Evolutionary conservation across 2,888 invertebrate genomes (phyloP), one percentile per base, ranked within the genome.

Genomic region (Lithophane leautieri): DNA sequence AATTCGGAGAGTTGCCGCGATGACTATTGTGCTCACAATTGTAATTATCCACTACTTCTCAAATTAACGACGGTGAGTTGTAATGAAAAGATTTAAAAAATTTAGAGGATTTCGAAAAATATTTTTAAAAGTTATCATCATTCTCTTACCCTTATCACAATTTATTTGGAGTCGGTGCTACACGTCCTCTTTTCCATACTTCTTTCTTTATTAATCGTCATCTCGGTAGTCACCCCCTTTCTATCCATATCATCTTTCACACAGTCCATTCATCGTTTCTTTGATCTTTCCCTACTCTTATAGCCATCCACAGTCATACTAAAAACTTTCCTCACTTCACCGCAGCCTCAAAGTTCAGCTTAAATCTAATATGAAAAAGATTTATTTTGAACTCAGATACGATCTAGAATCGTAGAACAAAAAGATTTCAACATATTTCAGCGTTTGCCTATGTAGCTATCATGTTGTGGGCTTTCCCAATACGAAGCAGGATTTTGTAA

Each of bases 1-100:
- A 83, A 89, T 88, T 89, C 87, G 68, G 70, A 76, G 78, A 83
- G 73, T 65, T 77, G 65, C 69, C 76, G 70, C 62, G 50, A 72
- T 81, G 80, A 86, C 81, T 76, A 89, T 81, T 87, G 68, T 73
- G 42, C 73, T 77, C 22, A 74, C 62, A 4, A 63, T 63, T 61
- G 67, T 63, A 81, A 84, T 87, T 79, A 82, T 66, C 28, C 54
- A 62, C n/a, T 62, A 56, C 66, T 65, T 73, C 67, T 71, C 25
- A 78, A 76, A 86, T 72, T 66, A 79, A 50, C 12, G 2, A 71
- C 34, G 28, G 16, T 42, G n/a, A 14, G 22, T n/a, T 60, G 14
- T 61, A 50, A 22, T 60, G 25, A 67, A 52, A 40, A 34, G 2
- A 47, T 60, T 47, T 12, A 25, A 11, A 1, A 19, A 73, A 62